phyloP scores from a whole-genome alignment of 2,888 invertebrate genomes.

The Drosophila macrothrix region DNA sequence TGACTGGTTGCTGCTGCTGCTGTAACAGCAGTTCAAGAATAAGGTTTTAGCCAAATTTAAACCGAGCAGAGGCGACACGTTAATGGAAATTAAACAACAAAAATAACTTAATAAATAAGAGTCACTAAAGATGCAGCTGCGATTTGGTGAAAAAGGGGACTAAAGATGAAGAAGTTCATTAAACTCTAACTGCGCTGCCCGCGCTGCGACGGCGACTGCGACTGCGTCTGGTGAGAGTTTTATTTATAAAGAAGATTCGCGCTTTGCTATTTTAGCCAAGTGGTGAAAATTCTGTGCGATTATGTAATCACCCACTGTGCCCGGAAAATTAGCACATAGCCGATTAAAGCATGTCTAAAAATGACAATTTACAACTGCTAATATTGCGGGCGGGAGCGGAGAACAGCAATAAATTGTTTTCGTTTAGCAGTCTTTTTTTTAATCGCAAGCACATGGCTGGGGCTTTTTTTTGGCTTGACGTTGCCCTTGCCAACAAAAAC shows the following conservation, averaged over 20 bases:
- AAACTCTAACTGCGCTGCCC: slow-evolving; percentile 37
- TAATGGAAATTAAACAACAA: slow-evolving; percentile 52
- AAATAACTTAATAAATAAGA: slow-evolving; percentile 20
- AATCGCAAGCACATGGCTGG: slow-evolving; percentile 74
- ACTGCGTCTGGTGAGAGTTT: slow-evolving; percentile 49
- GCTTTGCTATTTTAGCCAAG: slow-evolving; percentile 62
- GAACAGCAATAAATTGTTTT: slow-evolving; percentile 16
- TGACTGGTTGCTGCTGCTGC: slow-evolving; percentile 25
- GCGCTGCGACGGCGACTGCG: slow-evolving; percentile 20
- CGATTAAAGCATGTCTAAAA: slow-evolving; percentile 10
- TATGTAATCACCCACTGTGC: slow-evolving; percentile 53
- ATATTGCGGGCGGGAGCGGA: background rate
- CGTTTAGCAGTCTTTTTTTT: slow-evolving; percentile 52
- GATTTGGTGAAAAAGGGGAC: background rate
- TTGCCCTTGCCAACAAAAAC: slow-evolving; percentile 51
- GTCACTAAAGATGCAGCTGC: slow-evolving; percentile 24
- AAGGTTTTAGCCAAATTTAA: slow-evolving; percentile 51
- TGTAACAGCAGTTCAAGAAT: slow-evolving; percentile 65
- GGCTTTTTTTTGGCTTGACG: slow-evolving; percentile 62
- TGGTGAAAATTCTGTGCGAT: slow-evolving; percentile 56
- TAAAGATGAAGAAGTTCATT: slow-evolving; percentile 43
- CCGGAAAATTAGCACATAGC: slow-evolving; percentile 55
- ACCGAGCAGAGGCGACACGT: slow-evolving; percentile 19
- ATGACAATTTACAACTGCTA: slow-evolving; percentile 18
- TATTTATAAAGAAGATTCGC: slow-evolving; percentile 65